These are phyloP conservation scores for Epizoanthus scotinus DNA, from an alignment of 92 coral and sea anemone species.

Conservation along the genomic window DNA sequence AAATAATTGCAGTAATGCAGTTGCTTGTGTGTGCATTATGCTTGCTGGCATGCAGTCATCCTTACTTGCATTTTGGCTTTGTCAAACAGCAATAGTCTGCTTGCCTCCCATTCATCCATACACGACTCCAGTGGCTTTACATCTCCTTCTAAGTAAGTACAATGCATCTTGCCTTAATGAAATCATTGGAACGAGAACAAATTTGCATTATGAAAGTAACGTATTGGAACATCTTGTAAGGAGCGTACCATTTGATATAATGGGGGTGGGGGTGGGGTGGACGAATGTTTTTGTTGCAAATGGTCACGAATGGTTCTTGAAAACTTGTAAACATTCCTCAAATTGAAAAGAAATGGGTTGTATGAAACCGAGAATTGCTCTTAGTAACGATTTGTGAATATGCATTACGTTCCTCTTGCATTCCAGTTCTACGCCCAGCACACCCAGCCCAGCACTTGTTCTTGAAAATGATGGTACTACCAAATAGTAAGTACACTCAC, in stretches of 20 bases:
- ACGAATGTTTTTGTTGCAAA: too few species aligned
- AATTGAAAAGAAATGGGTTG: too few species aligned
- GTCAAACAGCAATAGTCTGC: slow-evolving; percentile 23
- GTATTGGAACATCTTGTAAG: too few species aligned
- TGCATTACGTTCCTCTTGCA: not conserved
- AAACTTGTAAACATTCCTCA: too few species aligned
- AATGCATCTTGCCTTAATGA: too few species aligned
- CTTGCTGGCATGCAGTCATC: not conserved
- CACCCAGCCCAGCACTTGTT: slow-evolving; percentile 27
- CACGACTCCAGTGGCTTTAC: slow-evolving; percentile 36
- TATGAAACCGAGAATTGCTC: too few species aligned
- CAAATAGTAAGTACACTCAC: slow-evolving; percentile 29
- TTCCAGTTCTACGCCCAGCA: slow-evolving; percentile 31
- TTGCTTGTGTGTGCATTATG: not conserved
- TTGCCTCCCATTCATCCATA: slow-evolving; percentile 21
- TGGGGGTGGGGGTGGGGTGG: too few species aligned
- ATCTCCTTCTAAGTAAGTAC: slow-evolving; percentile 34
- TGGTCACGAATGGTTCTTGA: too few species aligned
- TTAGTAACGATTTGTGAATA: too few species aligned
- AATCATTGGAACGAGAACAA: too few species aligned
- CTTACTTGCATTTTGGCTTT: slow-evolving; percentile 2
- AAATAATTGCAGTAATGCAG: not conserved
- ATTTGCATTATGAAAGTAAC: too few species aligned
- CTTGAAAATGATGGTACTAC: slow-evolving; percentile 3
- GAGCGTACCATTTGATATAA: too few species aligned